Conservation (phyloP, 2,888 invertebrate genomes). For the Hyposoter dolosus region DNA sequence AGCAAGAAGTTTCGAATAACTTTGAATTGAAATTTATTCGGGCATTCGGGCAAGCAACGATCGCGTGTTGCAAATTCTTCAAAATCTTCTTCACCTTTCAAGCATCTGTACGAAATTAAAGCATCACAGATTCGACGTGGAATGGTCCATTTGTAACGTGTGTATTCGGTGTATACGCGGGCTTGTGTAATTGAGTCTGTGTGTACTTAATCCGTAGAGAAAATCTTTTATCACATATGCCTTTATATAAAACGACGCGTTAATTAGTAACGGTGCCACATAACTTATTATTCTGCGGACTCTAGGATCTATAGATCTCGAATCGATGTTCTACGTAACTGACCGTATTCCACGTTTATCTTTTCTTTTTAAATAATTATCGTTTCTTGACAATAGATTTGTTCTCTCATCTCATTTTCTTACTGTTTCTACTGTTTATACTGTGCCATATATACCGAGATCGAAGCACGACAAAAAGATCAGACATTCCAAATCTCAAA, state of each 20-base stretch:
- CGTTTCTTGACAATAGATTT: conserved; percentile 15
- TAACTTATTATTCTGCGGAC: conserved; percentile 52
- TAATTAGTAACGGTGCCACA: conserved; percentile 63
- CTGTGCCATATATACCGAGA: conserved; percentile 46
- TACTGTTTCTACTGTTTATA: conserved; percentile 38
- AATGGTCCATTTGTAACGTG: conserved; percentile 6
- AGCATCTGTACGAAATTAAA: not conserved
- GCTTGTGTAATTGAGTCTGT: not conserved
- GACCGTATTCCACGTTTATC: conserved; percentile 39
- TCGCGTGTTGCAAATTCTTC: not conserved
- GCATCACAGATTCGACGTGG: conserved; percentile 21
- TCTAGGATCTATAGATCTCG: conserved; percentile 48
- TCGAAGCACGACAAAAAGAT: conserved; percentile 55
- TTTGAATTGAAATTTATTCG: not conserved
- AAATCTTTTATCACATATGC: conserved; percentile 67
- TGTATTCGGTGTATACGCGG: not conserved
- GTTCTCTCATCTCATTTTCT: conserved; percentile 28
- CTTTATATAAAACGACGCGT: conserved; percentile 64
- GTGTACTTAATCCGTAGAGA: conserved; percentile 60
- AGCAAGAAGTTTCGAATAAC: not conserved
- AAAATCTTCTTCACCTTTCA: not conserved
- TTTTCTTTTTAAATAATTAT: conserved; percentile 6
- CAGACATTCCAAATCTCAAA: conserved; percentile 27
- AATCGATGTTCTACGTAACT: conserved; percentile 63
- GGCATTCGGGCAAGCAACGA: not conserved